phyloP scores from a whole-genome alignment of 2,113 vertebrate species.

The Chiloscyllium plagiosum region DNA sequence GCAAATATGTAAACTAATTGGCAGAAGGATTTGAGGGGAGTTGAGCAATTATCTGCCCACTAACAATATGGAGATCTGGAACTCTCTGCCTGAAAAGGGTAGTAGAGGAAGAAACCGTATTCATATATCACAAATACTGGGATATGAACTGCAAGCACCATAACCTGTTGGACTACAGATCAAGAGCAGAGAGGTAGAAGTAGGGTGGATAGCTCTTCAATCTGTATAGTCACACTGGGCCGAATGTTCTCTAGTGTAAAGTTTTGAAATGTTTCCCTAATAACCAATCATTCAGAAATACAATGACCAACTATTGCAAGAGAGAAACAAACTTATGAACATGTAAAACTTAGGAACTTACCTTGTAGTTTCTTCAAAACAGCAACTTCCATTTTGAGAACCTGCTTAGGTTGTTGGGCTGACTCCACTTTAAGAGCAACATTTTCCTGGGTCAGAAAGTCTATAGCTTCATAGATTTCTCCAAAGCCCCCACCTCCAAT shows the following conservation, averaged over 20 bases:
- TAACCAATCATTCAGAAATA: not conserved
- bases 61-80: too few species aligned
- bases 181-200: not conserved
- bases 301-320: not conserved
- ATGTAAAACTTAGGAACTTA: conserved; percentile 50
- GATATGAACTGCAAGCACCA: not conserved
- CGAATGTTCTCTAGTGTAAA: not conserved
- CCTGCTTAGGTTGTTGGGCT: conserved; percentile 96
- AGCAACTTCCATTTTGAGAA: conserved; percentile 98
- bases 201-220: not conserved
- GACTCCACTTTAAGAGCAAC: conserved; percentile 97
- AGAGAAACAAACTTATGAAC: not conserved
- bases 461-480: conserved; percentile 97
- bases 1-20: too few species aligned
- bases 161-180: not conserved
- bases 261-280: not conserved
- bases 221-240: not conserved
- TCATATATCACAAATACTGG: not conserved
- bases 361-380: conserved; percentile 98
- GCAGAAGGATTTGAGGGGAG: too few species aligned
- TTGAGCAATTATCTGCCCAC: too few species aligned
- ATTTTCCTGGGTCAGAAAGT: conserved; percentile 81
- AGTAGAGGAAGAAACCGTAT: not conserved
- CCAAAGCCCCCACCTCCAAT: conserved; percentile 97
- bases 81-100: too few species aligned